Percentiles rank a stretch among this genome's conserved stretches.
phyloP scores from a whole-genome alignment of 2,797 vertebrate species.

The Lepilemur ruficaudatus region DNA sequence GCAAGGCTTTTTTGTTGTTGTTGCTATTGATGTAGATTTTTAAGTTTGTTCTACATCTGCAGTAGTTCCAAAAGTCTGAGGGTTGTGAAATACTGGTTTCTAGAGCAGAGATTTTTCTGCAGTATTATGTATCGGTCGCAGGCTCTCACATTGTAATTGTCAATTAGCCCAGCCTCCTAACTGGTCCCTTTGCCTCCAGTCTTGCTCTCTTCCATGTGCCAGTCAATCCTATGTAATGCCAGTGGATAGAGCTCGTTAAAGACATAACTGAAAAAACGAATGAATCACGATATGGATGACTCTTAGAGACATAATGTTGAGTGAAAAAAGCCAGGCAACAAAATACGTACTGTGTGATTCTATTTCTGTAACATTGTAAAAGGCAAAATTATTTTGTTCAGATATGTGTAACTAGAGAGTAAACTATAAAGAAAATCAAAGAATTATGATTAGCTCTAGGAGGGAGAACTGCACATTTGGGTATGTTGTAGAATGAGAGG shows the following conservation, averaged over 20 bases:
- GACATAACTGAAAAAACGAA: not conserved
- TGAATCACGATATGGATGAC: not conserved
- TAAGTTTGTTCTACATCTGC: not conserved
- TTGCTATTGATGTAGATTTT: not conserved
- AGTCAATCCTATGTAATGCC: not conserved
- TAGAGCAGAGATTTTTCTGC: not conserved
- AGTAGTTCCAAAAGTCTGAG: not conserved
- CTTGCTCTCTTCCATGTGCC: not conserved
- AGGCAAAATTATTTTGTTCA: conserved; percentile 24
- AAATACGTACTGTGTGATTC: not conserved
- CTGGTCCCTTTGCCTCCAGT: not conserved
- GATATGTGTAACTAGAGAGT: not conserved
- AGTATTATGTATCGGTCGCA: not conserved
- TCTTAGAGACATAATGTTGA: not conserved
- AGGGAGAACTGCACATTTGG: not conserved
- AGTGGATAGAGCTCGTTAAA: not conserved
- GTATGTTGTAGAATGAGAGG: not conserved
- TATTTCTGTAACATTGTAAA: not conserved
- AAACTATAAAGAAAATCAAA: not conserved
- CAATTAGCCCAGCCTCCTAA: not conserved
- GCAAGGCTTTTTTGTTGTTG: not conserved
- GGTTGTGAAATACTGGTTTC: not conserved
- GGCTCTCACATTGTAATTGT: not conserved
- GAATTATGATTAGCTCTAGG: not conserved
- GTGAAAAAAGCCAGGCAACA: not conserved